Base-by-base conservation (phyloP, 1,140 invertebrate genomes). In the Lycorma delicatula region DNA sequence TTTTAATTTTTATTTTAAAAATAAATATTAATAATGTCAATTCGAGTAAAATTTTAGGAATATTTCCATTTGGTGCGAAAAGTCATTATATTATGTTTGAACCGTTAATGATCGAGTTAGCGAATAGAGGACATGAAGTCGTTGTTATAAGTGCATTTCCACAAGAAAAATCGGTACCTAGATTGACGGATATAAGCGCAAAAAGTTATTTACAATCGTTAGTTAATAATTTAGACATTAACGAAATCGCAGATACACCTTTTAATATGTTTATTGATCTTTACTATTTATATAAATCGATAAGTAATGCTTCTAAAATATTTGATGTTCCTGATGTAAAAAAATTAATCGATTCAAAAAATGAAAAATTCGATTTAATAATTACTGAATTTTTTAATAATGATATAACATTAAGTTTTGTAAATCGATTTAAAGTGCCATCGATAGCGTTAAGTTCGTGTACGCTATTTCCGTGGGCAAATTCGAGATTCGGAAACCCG, bases 51-150 rank as follows among this genome's bases (percentile, higher is more conserved):
- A 64, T 89, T 61, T 69, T 89, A 20, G 83, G 76, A 0, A 65
- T 86, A 22, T 81, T 85, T 64, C 78, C 79, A 1, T 78, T 83
- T 58, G 70, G 76, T 1, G 80, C 83, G 1, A 79, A 75, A 31
- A 87, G 84, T 66, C 86, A 89, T 64, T 84, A 85, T 63, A 74
- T 78, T 20, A 80, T 85, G 25, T 83, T 83, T 62, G 73, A 81
- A 46, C 78, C 79, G 0, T 65, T 89, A 1, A 69, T 87, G 2
- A 75, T 77, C 13, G 78, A 77, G 59, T 64, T 84, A 26, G 73
- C 79, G 0, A 57, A 66, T 0, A 73, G 77, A 49, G 81, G 81
- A 1, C 82, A 84, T 62, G 73, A 82, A 58, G 75, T 83, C 2
- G 82, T 80, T 7, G 71, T 79, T 0, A 74, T 83, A 2, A 79